phyloP scores from a whole-genome alignment of 1,140 invertebrate genomes.

The Panonychus citri region DNA sequence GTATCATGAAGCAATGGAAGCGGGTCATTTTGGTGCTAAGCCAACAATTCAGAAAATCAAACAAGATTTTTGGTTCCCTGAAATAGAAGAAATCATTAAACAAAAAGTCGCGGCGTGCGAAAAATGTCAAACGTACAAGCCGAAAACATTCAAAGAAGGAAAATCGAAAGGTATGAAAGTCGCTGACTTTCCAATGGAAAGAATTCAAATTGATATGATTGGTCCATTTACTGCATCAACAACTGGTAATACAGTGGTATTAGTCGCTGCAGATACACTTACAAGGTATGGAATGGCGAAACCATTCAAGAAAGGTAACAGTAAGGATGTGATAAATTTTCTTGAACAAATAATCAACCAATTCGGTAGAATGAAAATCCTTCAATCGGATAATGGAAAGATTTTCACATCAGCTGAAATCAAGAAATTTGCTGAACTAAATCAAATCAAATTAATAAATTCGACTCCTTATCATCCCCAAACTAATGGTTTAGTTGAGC shows the following conservation, averaged over 20 bases:
- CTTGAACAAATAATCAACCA: background rate
- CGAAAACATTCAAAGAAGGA: background rate
- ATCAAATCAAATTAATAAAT: background rate
- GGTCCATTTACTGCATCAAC: background rate
- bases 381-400: background rate
- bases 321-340: background rate
- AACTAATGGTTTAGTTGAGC: background rate
- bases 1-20: background rate
- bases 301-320: background rate
- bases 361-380: background rate
- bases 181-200: background rate
- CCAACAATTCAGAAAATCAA: background rate
- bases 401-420: background rate
- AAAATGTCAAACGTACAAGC: background rate
- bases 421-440: background rate
- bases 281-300: background rate
- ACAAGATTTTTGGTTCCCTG: background rate
- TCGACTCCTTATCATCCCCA: background rate
- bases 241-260: background rate
- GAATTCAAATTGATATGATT: background rate
- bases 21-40: background rate
- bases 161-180: background rate
- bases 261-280: background rate
- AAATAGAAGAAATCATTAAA: background rate
- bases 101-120: background rate